A percentile compares a stretch with the other conserved stretches of the same genome.
Evolutionary conservation across 1,140 invertebrate species (phyloP).

Genomic region (Meloidogyne exigua): DNA sequence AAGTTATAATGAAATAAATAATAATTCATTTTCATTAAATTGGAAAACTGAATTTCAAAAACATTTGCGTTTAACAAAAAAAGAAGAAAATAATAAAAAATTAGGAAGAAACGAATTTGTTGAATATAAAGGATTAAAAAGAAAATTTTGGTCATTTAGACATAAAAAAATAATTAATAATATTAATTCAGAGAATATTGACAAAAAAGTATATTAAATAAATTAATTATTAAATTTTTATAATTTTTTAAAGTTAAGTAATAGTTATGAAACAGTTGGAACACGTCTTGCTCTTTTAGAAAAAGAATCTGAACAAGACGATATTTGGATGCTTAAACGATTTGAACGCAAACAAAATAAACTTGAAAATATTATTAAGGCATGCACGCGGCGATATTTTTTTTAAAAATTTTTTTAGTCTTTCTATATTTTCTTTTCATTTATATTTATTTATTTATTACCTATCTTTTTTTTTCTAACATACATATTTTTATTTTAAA

Average conservation of each 20-base stretch:
- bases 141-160: background rate
- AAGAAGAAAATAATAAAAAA: background rate
- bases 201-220: background rate
- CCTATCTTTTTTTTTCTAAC: background rate
- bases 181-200: background rate
- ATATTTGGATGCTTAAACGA: conserved; percentile 5
- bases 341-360: background rate
- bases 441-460: background rate
- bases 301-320: conserved; percentile 3
- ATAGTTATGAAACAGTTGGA: background rate
- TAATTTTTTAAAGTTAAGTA: background rate
- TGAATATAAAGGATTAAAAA: background rate
- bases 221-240: background rate
- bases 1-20: background rate
- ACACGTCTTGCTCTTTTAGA: background rate
- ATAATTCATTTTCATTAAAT: background rate
- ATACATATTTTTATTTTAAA: too few relatives aligned
- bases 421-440: background rate
- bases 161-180: background rate
- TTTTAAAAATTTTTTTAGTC: background rate
- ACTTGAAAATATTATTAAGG: conserved; percentile 21
- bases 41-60: too few relatives aligned
- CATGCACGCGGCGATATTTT: background rate
- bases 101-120: background rate
- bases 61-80: background rate